These are phyloP conservation scores for Drosophila quadrilineata DNA, from an alignment of 1,140 invertebrate species.

Conservation along the genomic window DNA sequence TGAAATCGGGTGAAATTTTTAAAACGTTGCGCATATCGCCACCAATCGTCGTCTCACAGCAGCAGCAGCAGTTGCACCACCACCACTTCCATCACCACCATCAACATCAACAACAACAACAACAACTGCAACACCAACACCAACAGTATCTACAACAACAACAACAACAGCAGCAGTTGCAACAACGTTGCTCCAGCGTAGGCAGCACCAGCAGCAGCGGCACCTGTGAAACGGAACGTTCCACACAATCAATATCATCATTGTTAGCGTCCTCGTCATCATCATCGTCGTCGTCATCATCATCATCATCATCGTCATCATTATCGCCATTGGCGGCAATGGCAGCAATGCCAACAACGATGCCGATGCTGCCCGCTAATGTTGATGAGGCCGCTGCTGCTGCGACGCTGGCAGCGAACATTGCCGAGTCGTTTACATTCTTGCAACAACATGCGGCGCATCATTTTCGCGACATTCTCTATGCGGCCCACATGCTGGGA, in stretches of 20 bases:
- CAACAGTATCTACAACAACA: constrained; percentile 22
- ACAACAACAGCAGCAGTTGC: constrained; percentile 36
- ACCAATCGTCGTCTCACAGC: constrained; percentile 25
- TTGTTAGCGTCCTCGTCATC: constrained; percentile 24
- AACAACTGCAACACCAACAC: constrained; percentile 30
- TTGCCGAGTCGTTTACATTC: constrained; percentile 77
- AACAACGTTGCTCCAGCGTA: constrained; percentile 73
- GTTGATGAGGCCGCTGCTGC: constrained; percentile 53
- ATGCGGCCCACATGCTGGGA: constrained; percentile 78
- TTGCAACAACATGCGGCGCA: constrained; percentile 77
- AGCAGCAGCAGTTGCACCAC: constrained; percentile 27
- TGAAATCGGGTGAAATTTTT: constrained; percentile 48
- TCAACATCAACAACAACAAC: constrained; percentile 21
- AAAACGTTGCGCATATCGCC: constrained; percentile 50
- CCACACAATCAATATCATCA: constrained; percentile 46
- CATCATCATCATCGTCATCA: constrained; percentile 43
- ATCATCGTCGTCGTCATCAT: constrained; percentile 38
- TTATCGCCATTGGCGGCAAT: constrained; percentile 40
- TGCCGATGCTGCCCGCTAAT: constrained; percentile 23
- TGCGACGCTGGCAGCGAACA: constrained; percentile 66
- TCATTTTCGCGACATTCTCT: constrained; percentile 81
- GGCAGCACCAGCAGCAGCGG: constrained; percentile 78
- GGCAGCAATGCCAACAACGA: constrained; percentile 25
- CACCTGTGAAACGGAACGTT: constrained; percentile 72
- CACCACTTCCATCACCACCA: constrained; percentile 32